Evolutionary conservation across 2,888 invertebrate genomes (phyloP).

Genomic region (Melanostoma mellinum): DNA sequence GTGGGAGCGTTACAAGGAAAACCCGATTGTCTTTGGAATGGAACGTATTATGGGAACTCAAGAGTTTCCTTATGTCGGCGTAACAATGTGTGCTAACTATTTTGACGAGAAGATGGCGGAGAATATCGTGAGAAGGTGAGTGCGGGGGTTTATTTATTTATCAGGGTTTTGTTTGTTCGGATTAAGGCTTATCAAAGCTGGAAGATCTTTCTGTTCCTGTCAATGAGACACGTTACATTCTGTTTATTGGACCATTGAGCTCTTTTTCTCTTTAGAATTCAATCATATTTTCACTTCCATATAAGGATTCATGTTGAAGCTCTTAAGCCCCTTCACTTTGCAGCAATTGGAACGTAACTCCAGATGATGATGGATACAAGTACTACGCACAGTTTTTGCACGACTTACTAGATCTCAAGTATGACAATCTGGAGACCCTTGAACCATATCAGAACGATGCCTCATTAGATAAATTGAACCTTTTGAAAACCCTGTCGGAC

Average conservation of each 20-base stretch:
- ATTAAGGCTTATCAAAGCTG: no score
- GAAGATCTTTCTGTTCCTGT: no score
- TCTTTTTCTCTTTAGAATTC: no score
- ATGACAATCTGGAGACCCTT: constrained; percentile 74
- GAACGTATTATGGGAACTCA: constrained; percentile 82
- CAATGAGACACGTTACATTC: no score
- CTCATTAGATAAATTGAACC: constrained; percentile 74
- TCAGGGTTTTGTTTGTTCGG: neutral
- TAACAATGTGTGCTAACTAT: constrained; percentile 83
- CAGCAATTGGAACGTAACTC: constrained; percentile 54
- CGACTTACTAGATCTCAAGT: constrained; percentile 74
- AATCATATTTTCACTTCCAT: no score
- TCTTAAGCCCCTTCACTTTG: no score
- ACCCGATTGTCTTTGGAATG: constrained; percentile 83
- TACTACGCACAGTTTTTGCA: constrained; percentile 77
- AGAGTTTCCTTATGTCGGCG: constrained; percentile 82
- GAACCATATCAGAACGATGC: constrained; percentile 76
- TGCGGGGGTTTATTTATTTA: constrained; percentile 12
- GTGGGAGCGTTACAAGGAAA: constrained; percentile 82
- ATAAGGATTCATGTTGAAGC: no score
- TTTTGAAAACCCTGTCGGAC: constrained; percentile 74
- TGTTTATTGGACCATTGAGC: no score
- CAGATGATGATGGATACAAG: constrained; percentile 36
- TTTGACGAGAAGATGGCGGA: constrained; percentile 78
- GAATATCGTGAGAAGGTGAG: constrained; percentile 77